These are phyloP conservation scores for Anguilla anguilla DNA, from an alignment of 2,797 vertebrate genomes.

Conservation along the genomic window DNA sequence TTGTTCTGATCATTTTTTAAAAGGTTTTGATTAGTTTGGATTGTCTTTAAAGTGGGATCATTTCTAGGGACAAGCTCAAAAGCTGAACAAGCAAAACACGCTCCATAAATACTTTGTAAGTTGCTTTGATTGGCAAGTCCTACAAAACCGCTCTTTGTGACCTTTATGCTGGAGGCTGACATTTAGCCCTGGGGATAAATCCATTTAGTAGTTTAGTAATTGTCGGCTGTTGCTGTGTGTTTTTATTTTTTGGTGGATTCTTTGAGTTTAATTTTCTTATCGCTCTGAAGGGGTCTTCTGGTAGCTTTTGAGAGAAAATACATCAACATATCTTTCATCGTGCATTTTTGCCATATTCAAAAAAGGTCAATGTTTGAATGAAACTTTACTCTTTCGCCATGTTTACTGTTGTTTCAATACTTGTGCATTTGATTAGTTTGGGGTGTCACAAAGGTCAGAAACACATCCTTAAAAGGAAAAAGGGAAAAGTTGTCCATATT, in stretches of 20 bases:
- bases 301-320: conserved; percentile 21
- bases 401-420: neutral
- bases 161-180: neutral
- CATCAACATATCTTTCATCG: neutral
- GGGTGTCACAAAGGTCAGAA: neutral
- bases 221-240: conserved; percentile 19
- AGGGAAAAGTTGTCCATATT: too few relatives aligned
- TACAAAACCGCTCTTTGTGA: neutral
- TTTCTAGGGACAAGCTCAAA: too few relatives aligned
- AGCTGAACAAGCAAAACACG: too few relatives aligned
- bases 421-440: conserved; percentile 1
- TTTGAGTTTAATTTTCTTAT: conserved; percentile 30
- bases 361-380: neutral
- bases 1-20: too few relatives aligned
- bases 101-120: too few relatives aligned
- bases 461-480: too few relatives aligned
- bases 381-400: neutral
- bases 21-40: too few relatives aligned
- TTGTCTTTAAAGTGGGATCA: too few relatives aligned
- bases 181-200: conserved; percentile 12
- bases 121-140: neutral
- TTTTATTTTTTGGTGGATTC: neutral
- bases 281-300: conserved; percentile 32
- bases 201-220: conserved; percentile 31
- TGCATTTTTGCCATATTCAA: neutral